phyloP scores from a whole-genome alignment of 2,888 invertebrate species.

The Gastracanthus pulcherrimus region DNA sequence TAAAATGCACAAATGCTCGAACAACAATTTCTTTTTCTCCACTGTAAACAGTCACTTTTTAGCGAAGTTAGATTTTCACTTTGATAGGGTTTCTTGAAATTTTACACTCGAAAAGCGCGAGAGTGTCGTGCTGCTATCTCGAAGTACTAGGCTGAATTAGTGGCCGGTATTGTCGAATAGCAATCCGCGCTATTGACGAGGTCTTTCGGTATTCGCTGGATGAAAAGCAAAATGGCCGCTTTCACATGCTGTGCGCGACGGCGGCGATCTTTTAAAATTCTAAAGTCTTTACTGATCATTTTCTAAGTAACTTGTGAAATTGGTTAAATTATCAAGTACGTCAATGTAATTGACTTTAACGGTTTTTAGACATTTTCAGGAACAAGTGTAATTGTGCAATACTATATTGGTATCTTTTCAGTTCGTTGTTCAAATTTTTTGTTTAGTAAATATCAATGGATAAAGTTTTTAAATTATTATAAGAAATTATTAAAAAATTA shows the following conservation, averaged over 20 bases:
- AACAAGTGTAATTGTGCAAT: too few relatives aligned
- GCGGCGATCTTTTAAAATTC: background rate
- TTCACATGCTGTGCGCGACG: background rate
- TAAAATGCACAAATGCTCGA: background rate
- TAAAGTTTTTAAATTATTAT: too few relatives aligned
- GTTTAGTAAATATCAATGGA: too few relatives aligned
- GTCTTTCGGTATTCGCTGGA: background rate
- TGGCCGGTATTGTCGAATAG: background rate
- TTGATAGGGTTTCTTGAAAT: background rate
- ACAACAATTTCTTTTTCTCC: background rate
- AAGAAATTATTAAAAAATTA: too few relatives aligned
- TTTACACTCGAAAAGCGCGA: background rate
- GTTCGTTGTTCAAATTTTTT: too few relatives aligned
- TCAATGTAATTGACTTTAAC: too few relatives aligned
- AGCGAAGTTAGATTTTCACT: background rate
- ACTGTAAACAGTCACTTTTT: too few relatives aligned
- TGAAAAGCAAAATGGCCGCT: background rate
- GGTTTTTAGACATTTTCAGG: too few relatives aligned
- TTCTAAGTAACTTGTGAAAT: too few relatives aligned
- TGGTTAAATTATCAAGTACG: too few relatives aligned
- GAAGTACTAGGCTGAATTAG: background rate
- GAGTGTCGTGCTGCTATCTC: constrained; percentile 41
- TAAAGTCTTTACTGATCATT: background rate
- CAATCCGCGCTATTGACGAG: background rate
- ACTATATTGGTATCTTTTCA: too few relatives aligned